phyloP scores from a whole-genome alignment of 2,797 vertebrate species.

The Siniperca undulata region DNA sequence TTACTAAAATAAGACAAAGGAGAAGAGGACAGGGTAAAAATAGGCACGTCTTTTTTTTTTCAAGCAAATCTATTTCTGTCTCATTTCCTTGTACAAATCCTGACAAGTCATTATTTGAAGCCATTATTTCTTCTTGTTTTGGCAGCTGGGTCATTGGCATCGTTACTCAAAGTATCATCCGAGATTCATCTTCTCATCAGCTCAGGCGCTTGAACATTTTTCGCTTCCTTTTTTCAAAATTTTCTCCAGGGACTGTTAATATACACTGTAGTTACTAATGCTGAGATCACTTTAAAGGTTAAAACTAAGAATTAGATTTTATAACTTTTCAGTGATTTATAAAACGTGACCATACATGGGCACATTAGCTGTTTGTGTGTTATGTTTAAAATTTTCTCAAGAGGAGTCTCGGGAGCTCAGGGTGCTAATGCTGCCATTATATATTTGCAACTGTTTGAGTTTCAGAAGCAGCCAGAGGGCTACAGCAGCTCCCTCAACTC shows the following conservation, averaged over 20 bases:
- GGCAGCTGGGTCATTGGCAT: conserved; percentile 62
- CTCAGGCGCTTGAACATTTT: conserved; percentile 34
- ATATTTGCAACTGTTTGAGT: not conserved
- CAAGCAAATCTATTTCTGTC: conserved; percentile 72
- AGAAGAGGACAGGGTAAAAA: conserved; percentile 71
- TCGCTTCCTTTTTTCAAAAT: conserved; percentile 22
- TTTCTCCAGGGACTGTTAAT: not conserved
- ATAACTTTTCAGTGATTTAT: not conserved
- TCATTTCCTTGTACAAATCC: conserved; percentile 65
- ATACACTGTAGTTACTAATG: not conserved
- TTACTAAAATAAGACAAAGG: conserved; percentile 77
- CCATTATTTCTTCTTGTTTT: conserved; percentile 69
- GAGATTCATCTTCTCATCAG: conserved; percentile 60
- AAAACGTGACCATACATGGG: not conserved
- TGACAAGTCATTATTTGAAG: conserved; percentile 76
- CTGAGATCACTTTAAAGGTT: conserved; percentile 7
- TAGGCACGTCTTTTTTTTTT: conserved; percentile 57
- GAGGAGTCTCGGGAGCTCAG: not conserved
- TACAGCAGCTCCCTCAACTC: not conserved
- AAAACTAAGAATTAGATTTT: conserved; percentile 1
- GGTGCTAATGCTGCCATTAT: not conserved
- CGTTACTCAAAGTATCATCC: conserved; percentile 59
- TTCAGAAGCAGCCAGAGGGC: not conserved
- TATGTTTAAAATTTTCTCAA: conserved; percentile 9
- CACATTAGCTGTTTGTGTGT: not conserved